phyloP scores from a whole-genome alignment of 2,113 vertebrate species.

The Silurus meridionalis region DNA sequence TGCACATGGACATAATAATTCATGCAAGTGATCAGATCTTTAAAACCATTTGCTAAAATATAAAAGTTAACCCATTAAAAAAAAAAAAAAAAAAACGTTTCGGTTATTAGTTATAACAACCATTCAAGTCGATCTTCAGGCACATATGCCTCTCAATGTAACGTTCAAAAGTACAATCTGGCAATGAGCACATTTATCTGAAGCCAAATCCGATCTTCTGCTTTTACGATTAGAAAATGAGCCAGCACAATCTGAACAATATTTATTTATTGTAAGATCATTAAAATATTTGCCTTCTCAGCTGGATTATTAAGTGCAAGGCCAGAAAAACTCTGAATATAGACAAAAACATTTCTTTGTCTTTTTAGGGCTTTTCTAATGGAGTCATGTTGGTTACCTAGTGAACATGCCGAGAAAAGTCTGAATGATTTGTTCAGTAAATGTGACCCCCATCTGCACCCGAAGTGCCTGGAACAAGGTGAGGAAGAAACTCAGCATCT shows the following conservation, averaged over 20 bases:
- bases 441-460: conserved; percentile 97
- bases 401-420: conserved; percentile 99
- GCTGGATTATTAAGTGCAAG: neutral
- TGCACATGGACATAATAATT: neutral
- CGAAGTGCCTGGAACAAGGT: conserved; percentile 93
- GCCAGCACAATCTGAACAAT: neutral
- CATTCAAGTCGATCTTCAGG: neutral
- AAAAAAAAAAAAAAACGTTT: neutral
- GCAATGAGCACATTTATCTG: neutral
- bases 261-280: neutral
- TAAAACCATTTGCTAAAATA: neutral
- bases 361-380: neutral
- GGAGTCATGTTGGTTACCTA: conserved; percentile 73
- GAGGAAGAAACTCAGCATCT: conserved; percentile 98
- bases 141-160: neutral
- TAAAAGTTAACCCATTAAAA: neutral
- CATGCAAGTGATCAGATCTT: neutral
- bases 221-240: neutral
- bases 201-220: neutral
- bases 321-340: neutral
- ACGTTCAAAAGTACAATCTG: neutral
- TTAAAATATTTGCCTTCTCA: neutral
- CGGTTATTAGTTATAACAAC: neutral
- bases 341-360: neutral
- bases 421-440: conserved; percentile 97